A percentile compares a stretch with the other conserved stretches of the same genome.
Conservation (phyloP, 1,140 invertebrate species). For the Drosophila sulfurigaster region DNA sequence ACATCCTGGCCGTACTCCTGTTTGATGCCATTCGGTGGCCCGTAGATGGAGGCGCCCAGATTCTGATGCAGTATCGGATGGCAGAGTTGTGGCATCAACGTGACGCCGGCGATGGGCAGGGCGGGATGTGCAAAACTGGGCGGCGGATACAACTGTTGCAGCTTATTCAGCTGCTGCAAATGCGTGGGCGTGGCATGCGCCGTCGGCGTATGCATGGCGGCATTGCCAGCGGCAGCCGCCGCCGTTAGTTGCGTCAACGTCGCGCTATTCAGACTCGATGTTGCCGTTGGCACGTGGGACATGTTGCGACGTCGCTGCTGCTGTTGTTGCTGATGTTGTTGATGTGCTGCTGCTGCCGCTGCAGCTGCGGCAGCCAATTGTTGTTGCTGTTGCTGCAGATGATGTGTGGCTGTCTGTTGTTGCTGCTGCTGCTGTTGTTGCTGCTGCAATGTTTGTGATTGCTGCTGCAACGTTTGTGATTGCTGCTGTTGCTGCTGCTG, state of each 20-base stretch:
- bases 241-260: constrained; percentile 56
- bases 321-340: constrained; percentile 68
- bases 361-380: constrained; percentile 47
- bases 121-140: constrained; percentile 78
- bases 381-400: constrained; percentile 57
- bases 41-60: constrained; percentile 71
- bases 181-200: constrained; percentile 62
- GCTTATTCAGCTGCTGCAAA: constrained; percentile 78
- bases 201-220: constrained; percentile 39
- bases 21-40: constrained; percentile 78
- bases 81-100: constrained; percentile 80
- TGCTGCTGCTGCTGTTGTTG: constrained; percentile 42
- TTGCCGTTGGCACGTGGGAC: constrained; percentile 37
- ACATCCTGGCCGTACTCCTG: constrained; percentile 79
- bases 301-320: constrained; percentile 55
- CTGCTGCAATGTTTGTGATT: constrained; percentile 18
- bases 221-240: constrained; percentile 39
- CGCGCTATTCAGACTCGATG: constrained; percentile 46
- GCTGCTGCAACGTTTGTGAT: constrained; percentile 49
- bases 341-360: constrained; percentile 44
- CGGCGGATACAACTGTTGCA: constrained; percentile 80
- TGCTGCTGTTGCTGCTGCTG: constrained; percentile 47
- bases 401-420: constrained; percentile 37
- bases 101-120: constrained; percentile 73
- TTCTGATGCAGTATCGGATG: constrained; percentile 83